These are phyloP conservation scores for Bicyclus anynana DNA, from an alignment of 1,140 invertebrate genomes.

Conservation along the genomic window DNA sequence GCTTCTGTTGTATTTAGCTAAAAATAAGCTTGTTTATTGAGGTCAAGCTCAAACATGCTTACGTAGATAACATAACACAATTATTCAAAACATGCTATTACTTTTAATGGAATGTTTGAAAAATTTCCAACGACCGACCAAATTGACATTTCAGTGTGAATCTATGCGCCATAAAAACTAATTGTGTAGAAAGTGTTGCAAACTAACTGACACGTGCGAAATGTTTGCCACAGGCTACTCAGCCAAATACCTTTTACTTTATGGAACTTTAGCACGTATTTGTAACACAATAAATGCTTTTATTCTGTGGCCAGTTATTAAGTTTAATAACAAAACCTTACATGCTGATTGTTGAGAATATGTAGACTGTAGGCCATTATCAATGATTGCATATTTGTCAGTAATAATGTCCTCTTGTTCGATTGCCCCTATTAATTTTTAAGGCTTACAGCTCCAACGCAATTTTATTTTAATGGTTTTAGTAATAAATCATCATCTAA, in stretches of 20 bases:
- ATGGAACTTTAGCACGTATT: background rate
- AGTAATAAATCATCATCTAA: no score
- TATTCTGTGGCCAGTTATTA: background rate
- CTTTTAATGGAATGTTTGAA: background rate
- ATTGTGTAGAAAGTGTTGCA: conserved; percentile 28
- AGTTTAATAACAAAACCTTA: background rate
- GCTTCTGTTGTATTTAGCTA: background rate
- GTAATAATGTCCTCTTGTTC: conserved; percentile 9
- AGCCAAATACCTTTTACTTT: background rate
- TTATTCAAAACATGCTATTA: background rate
- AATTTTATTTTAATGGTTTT: background rate
- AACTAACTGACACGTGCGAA: conserved; percentile 5
- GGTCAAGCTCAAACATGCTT: background rate
- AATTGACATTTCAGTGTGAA: conserved; percentile 14
- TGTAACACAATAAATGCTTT: background rate
- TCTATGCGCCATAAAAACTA: conserved; percentile 13
- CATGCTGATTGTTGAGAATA: conserved; percentile 1
- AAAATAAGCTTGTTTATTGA: background rate
- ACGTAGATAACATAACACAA: background rate
- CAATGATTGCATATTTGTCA: conserved; percentile 3
- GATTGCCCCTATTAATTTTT: conserved; percentile 16
- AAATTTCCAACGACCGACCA: background rate
- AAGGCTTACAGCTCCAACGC: conserved; percentile 1
- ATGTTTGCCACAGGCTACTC: background rate
- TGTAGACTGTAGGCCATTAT: conserved; percentile 1